Evolutionary conservation across 1,140 invertebrate genomes (phyloP), one percentile per base, ranked within the genome.

Genomic region (Diachasma alloeum): DNA sequence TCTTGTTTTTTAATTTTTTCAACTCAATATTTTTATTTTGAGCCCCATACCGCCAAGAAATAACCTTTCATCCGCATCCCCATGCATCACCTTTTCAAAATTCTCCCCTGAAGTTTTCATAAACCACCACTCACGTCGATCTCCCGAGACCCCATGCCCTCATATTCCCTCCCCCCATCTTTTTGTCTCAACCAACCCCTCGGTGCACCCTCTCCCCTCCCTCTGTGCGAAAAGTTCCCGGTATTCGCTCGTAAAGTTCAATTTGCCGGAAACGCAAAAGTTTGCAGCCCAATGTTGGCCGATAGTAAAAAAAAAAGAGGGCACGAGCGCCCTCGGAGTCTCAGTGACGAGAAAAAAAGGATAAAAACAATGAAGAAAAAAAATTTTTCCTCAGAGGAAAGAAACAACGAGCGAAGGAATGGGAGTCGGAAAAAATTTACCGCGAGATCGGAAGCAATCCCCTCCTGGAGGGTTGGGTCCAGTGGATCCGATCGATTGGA

Each of bases 171-270:
- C 31, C 31, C 31, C 31, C 31, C 31, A 31, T 31, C 76, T 78
- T 79, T 79, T 77, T 81, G 39, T 68, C 69, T 76, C 75, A 74
- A 31, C 77, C 13, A 68, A 53, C 72, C 68, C 75, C 37, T 37
- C 69, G 15, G 4, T 15, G 11, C n/a, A 0, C 22, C 46, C 22
- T n/a, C 24, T 15, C 24, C n/a, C 24, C n/a, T 31, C 46, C 17
- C 9, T 22, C 10, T 19, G 46, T 68, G 56, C 24, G 67, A 63
- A 66, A 81, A 82, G 80, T 81, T 81, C 74, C 37, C 76, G 42
- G 75, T 81, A 79, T 79, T 66, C 79, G 78, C 72, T 79, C 79
- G 80, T 85, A 83, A 84, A 83, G 81, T 81, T 83, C 78, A 81
- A 86, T 85, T 80, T 78, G 79, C 79, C 77, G 76, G 59, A 53